Evolutionary conservation across 1,140 invertebrate species (phyloP), one percentile per base, ranked within the genome.

Genomic region (Papilio machaon): DNA sequence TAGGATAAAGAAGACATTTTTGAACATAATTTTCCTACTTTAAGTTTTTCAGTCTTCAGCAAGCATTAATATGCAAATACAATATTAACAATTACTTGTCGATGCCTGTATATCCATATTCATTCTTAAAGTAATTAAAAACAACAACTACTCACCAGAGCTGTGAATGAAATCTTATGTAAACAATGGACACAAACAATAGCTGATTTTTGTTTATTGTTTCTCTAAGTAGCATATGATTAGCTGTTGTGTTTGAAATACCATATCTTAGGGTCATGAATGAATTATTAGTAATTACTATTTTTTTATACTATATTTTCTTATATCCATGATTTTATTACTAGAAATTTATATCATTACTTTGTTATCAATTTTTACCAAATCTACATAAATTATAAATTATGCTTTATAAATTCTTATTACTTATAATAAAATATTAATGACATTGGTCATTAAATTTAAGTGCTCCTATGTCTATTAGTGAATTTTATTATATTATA

Each of bases 191-290:
- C 19, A 52, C 64, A 76, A 76, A 76, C 74, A 76, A 76, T 76
- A 76, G 47, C 19, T 23, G 38, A 74, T 74, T 74, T 74, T 74
- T 76, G 74, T 76, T 76, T 76, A 76, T 49, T 76, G 74, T 76
- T 76, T 76, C 19, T 76, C 43, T 76, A 74, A 17, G 38, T 43
- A 46, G 38, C 73, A 47, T 19, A 46, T 74, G 73, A 74, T 74
- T 74, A 74, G 73, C 73, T 74, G 43, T 8, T 47, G 10, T 73
- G 35, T 74, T 74, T 74, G 73, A 74, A 74, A 74, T 74, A 74
- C 43, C 73, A 74, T 47, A 70, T 35, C 30, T 70, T 35, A 70
- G 13, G 23, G 30, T 15, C 30, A 70, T 64, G 60, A 64, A 64
- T 23, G 19, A 64, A 70, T 35, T 70, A 70, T 11, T 38, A 64